Conservation (phyloP, 2,888 invertebrate genomes). For the Cephus rjabovi region DNA sequence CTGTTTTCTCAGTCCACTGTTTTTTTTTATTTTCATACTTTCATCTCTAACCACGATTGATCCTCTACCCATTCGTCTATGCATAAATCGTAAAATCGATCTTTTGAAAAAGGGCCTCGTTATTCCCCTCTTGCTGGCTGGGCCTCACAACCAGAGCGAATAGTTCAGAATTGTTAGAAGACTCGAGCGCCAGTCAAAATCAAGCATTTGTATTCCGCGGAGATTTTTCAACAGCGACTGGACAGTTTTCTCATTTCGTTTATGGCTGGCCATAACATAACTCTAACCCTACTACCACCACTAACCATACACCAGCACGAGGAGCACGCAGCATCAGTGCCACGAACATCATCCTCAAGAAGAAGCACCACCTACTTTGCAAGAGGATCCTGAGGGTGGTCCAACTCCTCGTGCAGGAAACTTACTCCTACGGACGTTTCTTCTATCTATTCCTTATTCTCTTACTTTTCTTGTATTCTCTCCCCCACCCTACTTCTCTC, state of each 20-base stretch:
- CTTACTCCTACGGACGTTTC: neutral
- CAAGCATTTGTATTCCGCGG: slow-evolving; percentile 63
- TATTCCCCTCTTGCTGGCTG: neutral
- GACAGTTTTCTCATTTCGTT: slow-evolving; percentile 65
- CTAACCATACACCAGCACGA: slow-evolving; percentile 1
- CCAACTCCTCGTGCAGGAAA: neutral
- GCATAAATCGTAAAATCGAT: neutral
- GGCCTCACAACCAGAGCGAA: neutral
- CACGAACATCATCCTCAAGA: neutral
- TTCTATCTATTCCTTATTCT: neutral
- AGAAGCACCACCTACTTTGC: neutral
- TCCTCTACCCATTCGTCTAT: neutral
- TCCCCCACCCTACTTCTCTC: neutral
- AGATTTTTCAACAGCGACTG: slow-evolving; percentile 61
- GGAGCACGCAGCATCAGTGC: neutral
- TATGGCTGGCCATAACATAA: slow-evolving; percentile 61
- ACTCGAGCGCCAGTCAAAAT: slow-evolving; percentile 36
- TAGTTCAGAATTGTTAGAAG: neutral
- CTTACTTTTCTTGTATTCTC: neutral
- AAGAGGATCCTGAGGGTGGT: neutral
- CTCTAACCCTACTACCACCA: slow-evolving; percentile 48
- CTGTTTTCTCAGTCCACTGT: slow-evolving; percentile 33
- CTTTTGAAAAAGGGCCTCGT: neutral
- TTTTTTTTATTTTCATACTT: slow-evolving; percentile 6
- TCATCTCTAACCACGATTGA: slow-evolving; percentile 12